Conservation (phyloP, 2,797 vertebrate species). For the Parauchenoglanis ngamensis region DNA sequence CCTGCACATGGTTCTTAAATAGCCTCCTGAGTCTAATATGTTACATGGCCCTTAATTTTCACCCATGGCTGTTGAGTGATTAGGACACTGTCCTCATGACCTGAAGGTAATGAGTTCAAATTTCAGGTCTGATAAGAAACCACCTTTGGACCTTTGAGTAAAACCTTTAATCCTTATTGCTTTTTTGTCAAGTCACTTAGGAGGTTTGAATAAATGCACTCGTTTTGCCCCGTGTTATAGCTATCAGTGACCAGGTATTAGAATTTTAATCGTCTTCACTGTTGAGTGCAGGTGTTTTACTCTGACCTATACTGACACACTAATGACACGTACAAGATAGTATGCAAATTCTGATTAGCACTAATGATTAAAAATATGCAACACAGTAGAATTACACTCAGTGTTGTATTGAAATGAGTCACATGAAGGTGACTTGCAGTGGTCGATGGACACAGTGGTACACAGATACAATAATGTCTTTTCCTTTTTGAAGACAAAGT, state of each 20-base stretch:
- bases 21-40: background rate
- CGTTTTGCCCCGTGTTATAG: constrained; percentile 17
- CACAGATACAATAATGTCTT: constrained; percentile 5
- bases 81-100: constrained; percentile 8
- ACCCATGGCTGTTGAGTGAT: background rate
- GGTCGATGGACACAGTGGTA: constrained; percentile 30
- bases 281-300: constrained; percentile 32
- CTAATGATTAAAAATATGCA: constrained; percentile 56
- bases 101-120: constrained; percentile 16
- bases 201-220: constrained; percentile 8
- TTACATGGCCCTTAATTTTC: background rate
- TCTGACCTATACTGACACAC: constrained; percentile 52
- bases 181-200: background rate
- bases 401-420: constrained; percentile 47
- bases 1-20: background rate
- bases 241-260: constrained; percentile 32
- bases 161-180: constrained; percentile 11
- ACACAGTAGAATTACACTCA: constrained; percentile 43
- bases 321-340: constrained; percentile 55
- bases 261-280: constrained; percentile 50
- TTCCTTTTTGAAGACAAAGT: constrained; percentile 2
- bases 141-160: background rate
- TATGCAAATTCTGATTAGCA: constrained; percentile 55
- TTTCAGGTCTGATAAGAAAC: background rate
- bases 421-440: constrained; percentile 43